phyloP scores from a whole-genome alignment of 1,140 invertebrate species.

The Bradysia coprophila region DNA sequence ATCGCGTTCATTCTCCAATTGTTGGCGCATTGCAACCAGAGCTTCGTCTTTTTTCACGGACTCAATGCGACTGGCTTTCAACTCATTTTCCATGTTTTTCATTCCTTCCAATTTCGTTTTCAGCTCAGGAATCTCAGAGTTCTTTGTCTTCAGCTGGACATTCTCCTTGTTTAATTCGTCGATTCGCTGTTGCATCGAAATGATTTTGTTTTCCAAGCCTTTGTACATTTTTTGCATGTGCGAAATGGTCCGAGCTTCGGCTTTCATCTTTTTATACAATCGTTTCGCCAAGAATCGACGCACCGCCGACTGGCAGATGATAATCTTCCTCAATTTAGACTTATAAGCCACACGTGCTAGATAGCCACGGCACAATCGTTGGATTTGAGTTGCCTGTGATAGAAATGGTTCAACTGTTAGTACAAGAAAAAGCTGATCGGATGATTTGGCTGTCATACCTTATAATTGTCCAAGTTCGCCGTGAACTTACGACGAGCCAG shows the following conservation, averaged over 20 bases:
- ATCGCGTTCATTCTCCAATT: constrained; percentile 42
- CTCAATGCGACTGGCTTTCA: constrained; percentile 40
- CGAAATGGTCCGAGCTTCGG: constrained; percentile 81
- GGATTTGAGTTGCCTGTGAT: constrained; percentile 39
- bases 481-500: constrained; percentile 47
- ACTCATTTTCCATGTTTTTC: constrained; percentile 49
- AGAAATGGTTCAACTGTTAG: too few relatives aligned
- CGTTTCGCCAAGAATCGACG: constrained; percentile 59
- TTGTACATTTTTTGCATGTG: constrained; percentile 92
- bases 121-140: constrained; percentile 43
- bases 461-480: constrained; percentile 23
- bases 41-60: constrained; percentile 35
- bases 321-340: constrained; percentile 43
- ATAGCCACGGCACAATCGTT: constrained; percentile 58
- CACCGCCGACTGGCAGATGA: constrained; percentile 67
- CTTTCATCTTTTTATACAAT: constrained; percentile 63
- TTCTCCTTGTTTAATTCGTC: constrained; percentile 64
- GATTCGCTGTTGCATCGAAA: constrained; percentile 82
- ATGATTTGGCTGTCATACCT: too few relatives aligned
- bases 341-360: constrained; percentile 49
- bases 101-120: constrained; percentile 49
- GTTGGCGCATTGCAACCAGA: constrained; percentile 33
- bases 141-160: constrained; percentile 38
- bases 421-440: too few relatives aligned
- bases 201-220: constrained; percentile 96